Percentiles rank a stretch among this genome's conserved stretches.
Evolutionary conservation across 2,888 invertebrate species (phyloP).

Genomic region (Phasia obesa): DNA sequence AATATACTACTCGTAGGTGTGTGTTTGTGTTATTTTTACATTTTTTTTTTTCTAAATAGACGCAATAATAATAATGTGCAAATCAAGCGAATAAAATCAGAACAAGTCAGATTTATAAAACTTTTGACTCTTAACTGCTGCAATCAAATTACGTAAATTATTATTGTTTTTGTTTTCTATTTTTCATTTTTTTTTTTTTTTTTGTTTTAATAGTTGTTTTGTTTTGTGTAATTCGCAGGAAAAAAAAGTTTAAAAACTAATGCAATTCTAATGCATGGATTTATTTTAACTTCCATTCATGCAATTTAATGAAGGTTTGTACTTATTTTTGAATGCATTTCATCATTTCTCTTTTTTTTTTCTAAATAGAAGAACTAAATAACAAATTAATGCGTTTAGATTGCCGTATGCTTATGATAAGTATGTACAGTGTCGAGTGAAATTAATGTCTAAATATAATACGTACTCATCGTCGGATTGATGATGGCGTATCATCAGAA

Average conservation of each 20-base stretch:
- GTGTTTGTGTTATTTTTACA: not conserved
- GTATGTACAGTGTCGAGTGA: constrained; percentile 19
- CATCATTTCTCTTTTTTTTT: no score
- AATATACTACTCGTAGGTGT: not conserved
- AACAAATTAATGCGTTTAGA: constrained; percentile 63
- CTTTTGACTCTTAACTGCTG: constrained; percentile 70
- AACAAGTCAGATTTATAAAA: constrained; percentile 67
- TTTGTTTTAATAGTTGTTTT: constrained; percentile 65
- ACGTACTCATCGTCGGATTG: no score
- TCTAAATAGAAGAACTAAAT: constrained; percentile 57
- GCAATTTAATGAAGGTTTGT: constrained; percentile 30
- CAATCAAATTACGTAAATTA: constrained; percentile 70
- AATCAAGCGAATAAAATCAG: constrained; percentile 69
- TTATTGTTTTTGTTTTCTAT: constrained; percentile 56
- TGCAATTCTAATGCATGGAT: constrained; percentile 61
- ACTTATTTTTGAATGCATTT: constrained; percentile 48
- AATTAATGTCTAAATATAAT: not conserved
- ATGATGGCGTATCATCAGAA: no score
- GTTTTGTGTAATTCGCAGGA: constrained; percentile 58
- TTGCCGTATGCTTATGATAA: constrained; percentile 30
- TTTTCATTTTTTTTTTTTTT: constrained; percentile 6
- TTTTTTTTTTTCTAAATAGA: constrained; percentile 52
- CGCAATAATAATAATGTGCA: constrained; percentile 64
- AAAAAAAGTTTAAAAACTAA: constrained; percentile 67
- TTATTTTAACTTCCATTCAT: constrained; percentile 49